A percentile compares a stretch with the other conserved stretches of the same genome.
phyloP scores from a whole-genome alignment of 2,888 invertebrate genomes.

The Nephrotoma flavescens region DNA sequence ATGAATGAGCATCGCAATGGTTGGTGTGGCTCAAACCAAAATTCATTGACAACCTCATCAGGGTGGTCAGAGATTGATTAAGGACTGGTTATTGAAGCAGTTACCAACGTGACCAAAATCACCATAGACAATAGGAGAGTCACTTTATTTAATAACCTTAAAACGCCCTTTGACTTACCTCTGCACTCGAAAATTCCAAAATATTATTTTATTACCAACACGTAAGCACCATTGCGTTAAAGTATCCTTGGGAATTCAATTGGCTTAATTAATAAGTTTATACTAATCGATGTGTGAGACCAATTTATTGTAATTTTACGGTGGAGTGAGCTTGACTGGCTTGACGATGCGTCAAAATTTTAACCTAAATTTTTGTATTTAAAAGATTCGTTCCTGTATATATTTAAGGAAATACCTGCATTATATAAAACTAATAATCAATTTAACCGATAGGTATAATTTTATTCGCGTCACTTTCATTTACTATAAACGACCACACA shows the following conservation, averaged over 20 bases:
- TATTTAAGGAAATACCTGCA: neutral
- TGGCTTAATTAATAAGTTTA: neutral
- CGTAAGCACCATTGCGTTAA: neutral
- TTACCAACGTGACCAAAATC: too few species aligned
- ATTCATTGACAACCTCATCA: too few species aligned
- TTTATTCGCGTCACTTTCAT: neutral
- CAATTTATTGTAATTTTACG: neutral
- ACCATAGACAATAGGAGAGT: too few species aligned
- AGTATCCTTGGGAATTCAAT: neutral
- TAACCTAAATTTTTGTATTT: neutral
- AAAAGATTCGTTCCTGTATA: neutral
- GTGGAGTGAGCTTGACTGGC: neutral
- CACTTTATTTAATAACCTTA: too few species aligned
- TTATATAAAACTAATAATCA: neutral
- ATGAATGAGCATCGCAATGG: too few species aligned
- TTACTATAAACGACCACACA: neutral
- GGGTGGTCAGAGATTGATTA: too few species aligned
- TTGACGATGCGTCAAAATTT: neutral
- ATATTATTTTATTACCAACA: neutral
- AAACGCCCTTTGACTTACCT: too few species aligned
- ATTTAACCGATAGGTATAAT: neutral
- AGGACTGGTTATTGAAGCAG: too few species aligned
- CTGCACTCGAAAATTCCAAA: neutral
- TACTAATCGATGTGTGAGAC: neutral
- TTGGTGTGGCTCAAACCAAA: too few species aligned